Evolutionary conservation across 1,140 invertebrate genomes (phyloP), one percentile per base, ranked within the genome.

Genomic region (Caenorhabditis elegans): DNA sequence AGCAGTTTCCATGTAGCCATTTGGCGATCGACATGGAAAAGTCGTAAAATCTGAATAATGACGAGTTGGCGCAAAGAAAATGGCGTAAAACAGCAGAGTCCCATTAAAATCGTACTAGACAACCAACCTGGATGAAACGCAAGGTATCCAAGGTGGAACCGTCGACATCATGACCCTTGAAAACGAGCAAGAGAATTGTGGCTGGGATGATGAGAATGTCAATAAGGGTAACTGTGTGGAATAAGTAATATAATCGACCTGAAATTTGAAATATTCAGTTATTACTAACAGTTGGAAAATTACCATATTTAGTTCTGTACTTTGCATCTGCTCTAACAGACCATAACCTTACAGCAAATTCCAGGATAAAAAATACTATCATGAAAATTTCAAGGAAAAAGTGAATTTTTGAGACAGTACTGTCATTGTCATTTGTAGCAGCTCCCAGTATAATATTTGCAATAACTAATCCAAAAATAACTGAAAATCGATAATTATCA

Each of bases 1-100:
- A 87, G 84, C 43, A 87, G 36, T 60, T 79, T 84, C 85, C 85
- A 87, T 13, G 86, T 87, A 15, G 79, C 85, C 86, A 87, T 87
- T 76, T 87, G 86, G 17, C 85, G 53, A 47, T 86, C 85, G 17
- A 86, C 84, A 60, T 86, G 85, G 31, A 86, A 82, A 15, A 86
- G 79, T 24, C 85, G 82, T 17, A 86, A 75, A 46, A 86, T 86
- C 76, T 85, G 81, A 36, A 86, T 11, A 43, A 80, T 34, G 10
- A 2, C 2, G 31, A 43, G 13, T 48, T 26, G 26, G 13, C 11
- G 19, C 43, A 31, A 11, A 77, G n/a, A 55, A n/a, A n/a, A n/a
- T n/a, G n/a, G n/a, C n/a, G n/a, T n/a, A n/a, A n/a, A n/a, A n/a
- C n/a, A n/a, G n/a, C n/a, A n/a, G n/a, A n/a, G n/a, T n/a, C n/a